Conservation (phyloP, 2,113 vertebrate genomes). For the Xiphophorus maculatus region DNA sequence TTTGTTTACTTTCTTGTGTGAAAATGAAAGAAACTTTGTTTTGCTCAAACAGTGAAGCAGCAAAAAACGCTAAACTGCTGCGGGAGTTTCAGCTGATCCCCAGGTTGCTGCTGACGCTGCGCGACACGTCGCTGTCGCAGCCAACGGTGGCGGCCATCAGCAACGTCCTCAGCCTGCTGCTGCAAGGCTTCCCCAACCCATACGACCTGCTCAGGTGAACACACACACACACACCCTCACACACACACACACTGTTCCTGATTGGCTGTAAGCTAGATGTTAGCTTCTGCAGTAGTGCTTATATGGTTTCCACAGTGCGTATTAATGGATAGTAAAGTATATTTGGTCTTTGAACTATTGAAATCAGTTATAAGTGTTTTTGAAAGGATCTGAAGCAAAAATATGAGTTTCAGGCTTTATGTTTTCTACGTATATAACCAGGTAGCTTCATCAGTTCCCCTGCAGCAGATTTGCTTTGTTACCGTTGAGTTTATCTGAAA, state of each 20-base stretch:
- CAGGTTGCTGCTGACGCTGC: constrained; percentile 90
- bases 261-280: too few relatives aligned
- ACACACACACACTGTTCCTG: too few relatives aligned
- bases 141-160: constrained; percentile 92
- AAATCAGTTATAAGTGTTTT: too few relatives aligned
- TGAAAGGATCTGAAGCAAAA: too few relatives aligned
- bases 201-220: constrained; percentile 92
- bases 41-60: constrained; percentile 86
- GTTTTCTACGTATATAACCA: too few relatives aligned
- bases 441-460: background rate
- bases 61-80: constrained; percentile 94
- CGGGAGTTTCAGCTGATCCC: constrained; percentile 96
- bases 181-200: constrained; percentile 94
- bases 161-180: constrained; percentile 92
- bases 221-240: fast-evolving
- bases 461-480: background rate
- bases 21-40: background rate
- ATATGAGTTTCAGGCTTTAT: background rate
- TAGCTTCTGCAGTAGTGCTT: too few relatives aligned
- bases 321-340: too few relatives aligned
- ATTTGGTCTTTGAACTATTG: too few relatives aligned
- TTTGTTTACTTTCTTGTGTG: background rate
- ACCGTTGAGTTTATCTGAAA: background rate
- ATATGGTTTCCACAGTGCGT: too few relatives aligned
- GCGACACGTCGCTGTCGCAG: constrained; percentile 92